Evolutionary conservation across 1,140 invertebrate species (phyloP).

Genomic region (Gonatopus flavifemur): DNA sequence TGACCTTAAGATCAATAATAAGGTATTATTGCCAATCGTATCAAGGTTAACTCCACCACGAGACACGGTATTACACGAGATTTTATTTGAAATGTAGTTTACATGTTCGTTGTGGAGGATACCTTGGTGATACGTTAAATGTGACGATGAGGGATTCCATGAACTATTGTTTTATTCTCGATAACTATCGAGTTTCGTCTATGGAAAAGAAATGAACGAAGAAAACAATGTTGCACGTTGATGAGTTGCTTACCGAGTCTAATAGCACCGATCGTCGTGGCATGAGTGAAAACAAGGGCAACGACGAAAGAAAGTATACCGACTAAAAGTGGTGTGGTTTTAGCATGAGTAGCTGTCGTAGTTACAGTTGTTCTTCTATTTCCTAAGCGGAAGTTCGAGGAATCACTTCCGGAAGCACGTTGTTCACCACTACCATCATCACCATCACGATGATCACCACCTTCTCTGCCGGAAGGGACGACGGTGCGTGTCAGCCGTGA

Average conservation of each 20-base stretch:
- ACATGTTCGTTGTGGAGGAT: no score
- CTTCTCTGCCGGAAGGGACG: no score
- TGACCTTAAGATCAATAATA: no score
- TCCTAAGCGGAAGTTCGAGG: neutral
- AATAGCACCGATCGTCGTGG: conserved; percentile 21
- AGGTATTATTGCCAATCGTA: no score
- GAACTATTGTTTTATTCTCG: neutral
- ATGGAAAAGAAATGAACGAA: neutral
- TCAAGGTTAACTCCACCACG: no score
- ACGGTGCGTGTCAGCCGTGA: conserved; percentile 41
- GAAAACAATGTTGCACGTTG: neutral
- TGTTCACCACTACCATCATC: no score
- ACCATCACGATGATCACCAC: no score
- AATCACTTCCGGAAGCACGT: conserved; percentile 23
- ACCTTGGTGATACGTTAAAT: no score
- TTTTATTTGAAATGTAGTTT: no score
- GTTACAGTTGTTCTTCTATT: no score
- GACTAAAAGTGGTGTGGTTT: neutral
- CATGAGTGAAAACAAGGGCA: conserved; percentile 1
- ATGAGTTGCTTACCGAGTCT: conserved; percentile 27
- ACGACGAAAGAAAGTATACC: conserved; percentile 9
- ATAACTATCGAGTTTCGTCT: neutral
- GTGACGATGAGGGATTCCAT: no score
- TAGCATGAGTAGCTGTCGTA: conserved; percentile 8
- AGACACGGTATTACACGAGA: no score